Base-by-base conservation (phyloP, 1,140 invertebrate genomes). In the Drosophila ficusphila region DNA sequence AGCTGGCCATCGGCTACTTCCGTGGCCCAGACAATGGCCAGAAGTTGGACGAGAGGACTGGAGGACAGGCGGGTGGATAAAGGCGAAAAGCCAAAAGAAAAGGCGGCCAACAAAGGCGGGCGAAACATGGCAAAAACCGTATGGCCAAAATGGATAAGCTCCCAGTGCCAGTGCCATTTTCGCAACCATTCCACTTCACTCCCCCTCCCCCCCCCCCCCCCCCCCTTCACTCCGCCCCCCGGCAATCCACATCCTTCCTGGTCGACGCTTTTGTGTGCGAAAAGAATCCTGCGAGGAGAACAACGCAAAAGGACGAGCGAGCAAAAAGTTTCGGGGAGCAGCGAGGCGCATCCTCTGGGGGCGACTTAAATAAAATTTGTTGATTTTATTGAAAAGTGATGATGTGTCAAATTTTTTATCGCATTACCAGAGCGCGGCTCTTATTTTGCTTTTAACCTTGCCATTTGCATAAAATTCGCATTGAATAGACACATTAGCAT, bases 321-420 rank as follows among this genome's bases (percentile, higher is more conserved):
- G 27, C 38, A 36, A 73, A 57, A 73, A 74, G 51, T 65, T 69
- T 60, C n/a, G 18, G 5, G 47, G 38, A n/a, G 44, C 56, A 79
- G 79, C 75, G 72, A 64, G 76, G 61, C 79, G 71, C 74, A 83
- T 78, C 79, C 73, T 76, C 72, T 61, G 79, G 79, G 79, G 73
- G 70, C 79, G 76, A 86, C 83, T 88, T 78, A 89, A 86, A 86
- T 82, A 88, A 86, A 86, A 86, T 86, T 86, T 86, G 82, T 86
- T 86, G 82, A 88, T 86, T 86, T 86, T 86, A 86, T 86, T 86
- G 82, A 86, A 86, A 86, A 86, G 82, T 86, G 82, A 86, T 86
- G 82, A 86, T 86, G 82, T 86, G 82, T 86, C 82, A 86, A 86
- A 86, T 88, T 86, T 86, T 88, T 86, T 86, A 86, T 86, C 82